phyloP scores from a whole-genome alignment of 2,797 vertebrate genomes.

The Phataginus tricuspis region DNA sequence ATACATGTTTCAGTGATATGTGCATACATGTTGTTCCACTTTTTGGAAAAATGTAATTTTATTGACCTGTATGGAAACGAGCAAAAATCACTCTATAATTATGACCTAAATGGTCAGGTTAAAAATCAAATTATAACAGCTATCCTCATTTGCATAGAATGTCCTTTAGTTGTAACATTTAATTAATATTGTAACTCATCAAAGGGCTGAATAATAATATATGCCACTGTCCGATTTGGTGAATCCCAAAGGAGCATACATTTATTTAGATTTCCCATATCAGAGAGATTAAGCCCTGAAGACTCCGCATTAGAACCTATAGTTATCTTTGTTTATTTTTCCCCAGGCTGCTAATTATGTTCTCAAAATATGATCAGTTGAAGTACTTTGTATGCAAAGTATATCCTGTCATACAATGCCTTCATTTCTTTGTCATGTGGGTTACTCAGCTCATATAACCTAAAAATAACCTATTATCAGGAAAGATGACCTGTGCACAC shows the following conservation, averaged over 20 bases:
- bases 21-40: background rate
- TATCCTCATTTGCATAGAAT: conserved; percentile 61
- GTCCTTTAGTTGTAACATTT: conserved; percentile 67
- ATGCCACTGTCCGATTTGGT: conserved; percentile 31
- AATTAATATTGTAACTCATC: conserved; percentile 67
- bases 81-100: background rate
- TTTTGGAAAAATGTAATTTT: background rate
- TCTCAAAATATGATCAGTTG: conserved; percentile 53
- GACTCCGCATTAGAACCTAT: conserved; percentile 17
- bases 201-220: conserved; percentile 65
- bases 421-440: background rate
- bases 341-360: conserved; percentile 69
- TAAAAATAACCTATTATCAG: background rate
- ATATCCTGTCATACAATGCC: background rate
- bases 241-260: conserved; percentile 20
- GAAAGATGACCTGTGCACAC: background rate
- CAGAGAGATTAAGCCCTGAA: conserved; percentile 33
- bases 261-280: conserved; percentile 52
- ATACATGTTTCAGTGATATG: background rate
- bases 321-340: conserved; percentile 66
- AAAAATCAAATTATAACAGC: conserved; percentile 43
- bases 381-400: background rate
- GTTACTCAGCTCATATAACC: background rate
- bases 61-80: background rate
- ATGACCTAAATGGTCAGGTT: background rate